Conservation (phyloP, 1,140 invertebrate species). For the Scylla paramamosain region DNA sequence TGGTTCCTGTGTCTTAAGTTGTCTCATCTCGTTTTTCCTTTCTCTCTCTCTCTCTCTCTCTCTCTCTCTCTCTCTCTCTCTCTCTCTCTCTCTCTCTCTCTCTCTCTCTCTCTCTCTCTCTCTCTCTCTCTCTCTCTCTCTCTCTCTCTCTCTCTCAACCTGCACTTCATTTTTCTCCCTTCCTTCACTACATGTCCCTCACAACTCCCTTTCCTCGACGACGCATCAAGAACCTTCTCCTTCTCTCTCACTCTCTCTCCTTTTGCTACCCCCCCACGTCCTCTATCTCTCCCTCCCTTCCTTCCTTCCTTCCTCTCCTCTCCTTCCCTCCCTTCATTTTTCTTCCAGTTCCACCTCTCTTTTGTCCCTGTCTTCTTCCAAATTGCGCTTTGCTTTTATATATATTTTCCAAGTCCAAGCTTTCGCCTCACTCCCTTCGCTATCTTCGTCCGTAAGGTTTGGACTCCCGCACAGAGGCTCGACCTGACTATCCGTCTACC, state of each 20-base stretch:
- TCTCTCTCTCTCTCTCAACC: background rate
- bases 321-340: background rate
- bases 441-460: background rate
- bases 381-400: constrained; percentile 23
- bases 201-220: background rate
- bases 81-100: background rate
- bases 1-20: background rate
- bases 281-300: background rate
- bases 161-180: background rate
- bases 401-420: background rate
- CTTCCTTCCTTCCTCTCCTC: background rate
- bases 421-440: background rate
- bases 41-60: background rate
- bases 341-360: background rate
- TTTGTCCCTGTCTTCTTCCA: constrained; percentile 19
- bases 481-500: background rate
- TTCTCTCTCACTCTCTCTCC: too few species aligned
- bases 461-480: background rate
- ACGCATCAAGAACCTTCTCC: background rate
- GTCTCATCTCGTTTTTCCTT: background rate
- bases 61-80: constrained; percentile 4
- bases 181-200: too few species aligned
- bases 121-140: background rate
- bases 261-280: background rate
- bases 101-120: constrained; percentile 20